Percentiles rank a stretch among this genome's conserved stretches.
phyloP scores from a whole-genome alignment of 2,113 vertebrate species.

The Oryzias javanicus region DNA sequence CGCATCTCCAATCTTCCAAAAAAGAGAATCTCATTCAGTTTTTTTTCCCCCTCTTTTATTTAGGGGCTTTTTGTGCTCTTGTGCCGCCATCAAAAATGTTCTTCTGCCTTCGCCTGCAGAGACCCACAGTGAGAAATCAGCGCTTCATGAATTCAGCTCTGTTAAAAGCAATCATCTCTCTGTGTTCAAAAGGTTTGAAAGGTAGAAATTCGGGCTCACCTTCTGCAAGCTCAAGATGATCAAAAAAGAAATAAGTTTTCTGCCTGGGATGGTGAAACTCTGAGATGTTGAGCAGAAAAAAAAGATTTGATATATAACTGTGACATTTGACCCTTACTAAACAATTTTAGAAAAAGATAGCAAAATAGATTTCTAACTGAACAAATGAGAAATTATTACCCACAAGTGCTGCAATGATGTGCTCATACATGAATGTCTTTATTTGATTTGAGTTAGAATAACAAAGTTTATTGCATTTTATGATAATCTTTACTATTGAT shows the following conservation, averaged over 20 bases:
- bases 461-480: too few species aligned
- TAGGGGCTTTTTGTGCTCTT: conserved; percentile 42
- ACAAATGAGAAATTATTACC: too few species aligned
- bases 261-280: conserved; percentile 16
- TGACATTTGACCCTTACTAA: too few species aligned
- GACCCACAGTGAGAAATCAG: conserved; percentile 45
- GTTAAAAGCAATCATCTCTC: conserved; percentile 30
- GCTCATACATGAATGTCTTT: too few species aligned
- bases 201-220: conserved; percentile 28
- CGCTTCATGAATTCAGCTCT: conserved; percentile 37
- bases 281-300: too few species aligned
- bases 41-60: conserved; percentile 27
- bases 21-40: conserved; percentile 54
- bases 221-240: conserved; percentile 27
- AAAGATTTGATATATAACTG: too few species aligned
- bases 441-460: too few species aligned
- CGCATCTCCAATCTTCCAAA: conserved; percentile 45
- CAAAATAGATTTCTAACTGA: too few species aligned
- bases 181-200: conserved; percentile 49
- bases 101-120: conserved; percentile 44
- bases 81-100: conserved; percentile 46
- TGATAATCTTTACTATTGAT: too few species aligned
- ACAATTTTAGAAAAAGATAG: too few species aligned
- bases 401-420: too few species aligned
- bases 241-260: conserved; percentile 20